These are phyloP conservation scores for Hymenochirus boettgeri DNA, from an alignment of 2,113 vertebrate species.

Conservation along the genomic window DNA sequence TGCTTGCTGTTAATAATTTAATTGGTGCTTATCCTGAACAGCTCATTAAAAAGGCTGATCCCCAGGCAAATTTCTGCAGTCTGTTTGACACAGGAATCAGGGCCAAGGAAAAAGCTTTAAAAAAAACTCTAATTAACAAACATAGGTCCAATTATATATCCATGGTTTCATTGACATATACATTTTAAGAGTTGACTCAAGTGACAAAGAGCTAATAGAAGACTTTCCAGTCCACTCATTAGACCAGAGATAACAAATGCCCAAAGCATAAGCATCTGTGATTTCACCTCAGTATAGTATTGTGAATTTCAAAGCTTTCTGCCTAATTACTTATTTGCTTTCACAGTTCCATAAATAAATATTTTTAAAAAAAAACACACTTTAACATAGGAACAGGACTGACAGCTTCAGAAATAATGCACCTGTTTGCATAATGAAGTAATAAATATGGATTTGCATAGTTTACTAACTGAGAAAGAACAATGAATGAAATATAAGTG, in stretches of 20 bases:
- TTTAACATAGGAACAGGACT: background rate
- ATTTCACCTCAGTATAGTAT: background rate
- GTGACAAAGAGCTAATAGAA: constrained; percentile 22
- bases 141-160: constrained; percentile 26
- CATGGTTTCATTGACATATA: constrained; percentile 11
- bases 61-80: constrained; percentile 45
- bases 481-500: no score
- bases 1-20: constrained; percentile 54
- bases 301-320: background rate
- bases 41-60: constrained; percentile 55
- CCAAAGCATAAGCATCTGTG: constrained; percentile 22
- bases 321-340: constrained; percentile 13
- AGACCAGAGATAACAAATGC: constrained; percentile 24
- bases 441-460: no score
- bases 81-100: constrained; percentile 41
- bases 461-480: no score
- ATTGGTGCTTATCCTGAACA: constrained; percentile 55
- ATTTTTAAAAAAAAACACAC: background rate
- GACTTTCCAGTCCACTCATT: constrained; percentile 24
- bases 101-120: constrained; percentile 26
- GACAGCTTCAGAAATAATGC: no score
- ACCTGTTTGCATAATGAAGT: no score
- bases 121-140: constrained; percentile 45
- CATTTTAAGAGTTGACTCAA: constrained; percentile 14
- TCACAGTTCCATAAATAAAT: constrained; percentile 8